phyloP scores from a whole-genome alignment of 2,797 vertebrate genomes.

The Hoplostethus atlanticus region DNA sequence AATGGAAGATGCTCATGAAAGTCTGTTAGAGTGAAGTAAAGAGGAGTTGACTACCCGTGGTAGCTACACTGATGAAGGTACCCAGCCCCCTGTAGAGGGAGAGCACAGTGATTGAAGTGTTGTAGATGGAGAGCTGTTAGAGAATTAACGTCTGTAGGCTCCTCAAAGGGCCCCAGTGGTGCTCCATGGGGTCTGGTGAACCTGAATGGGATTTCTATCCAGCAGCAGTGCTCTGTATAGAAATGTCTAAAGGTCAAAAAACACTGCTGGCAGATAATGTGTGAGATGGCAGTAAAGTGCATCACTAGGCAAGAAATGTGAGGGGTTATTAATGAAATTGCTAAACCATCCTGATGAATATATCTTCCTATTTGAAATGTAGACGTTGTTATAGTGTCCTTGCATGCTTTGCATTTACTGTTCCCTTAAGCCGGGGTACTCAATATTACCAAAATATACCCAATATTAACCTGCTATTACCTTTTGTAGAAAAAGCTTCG shows the following conservation, averaged over 20 bases:
- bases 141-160: slow-evolving; percentile 61
- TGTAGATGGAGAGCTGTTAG: slow-evolving; percentile 48
- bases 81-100: slow-evolving; percentile 49
- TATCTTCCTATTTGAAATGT: slow-evolving; percentile 43
- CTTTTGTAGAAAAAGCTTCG: slow-evolving; percentile 19
- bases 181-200: slow-evolving; percentile 46
- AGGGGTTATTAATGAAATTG: slow-evolving; percentile 50
- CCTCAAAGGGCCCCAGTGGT: slow-evolving; percentile 51
- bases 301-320: slow-evolving; percentile 5
- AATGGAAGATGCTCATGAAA: slow-evolving; percentile 51
- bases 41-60: slow-evolving; percentile 40
- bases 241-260: slow-evolving; percentile 23
- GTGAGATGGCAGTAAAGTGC: too few species aligned
- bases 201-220: slow-evolving; percentile 70
- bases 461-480: slow-evolving; percentile 40
- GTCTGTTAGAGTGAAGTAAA: slow-evolving; percentile 63
- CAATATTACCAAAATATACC: not conserved
- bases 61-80: slow-evolving; percentile 47
- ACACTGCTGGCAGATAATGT: too few species aligned
- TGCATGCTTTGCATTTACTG: slow-evolving; percentile 22
- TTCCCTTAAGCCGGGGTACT: slow-evolving; percentile 1
- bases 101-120: slow-evolving; percentile 63
- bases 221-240: slow-evolving; percentile 41
- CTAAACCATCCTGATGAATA: not conserved
- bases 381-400: slow-evolving; percentile 20